These are phyloP conservation scores for Magallana angulata DNA, from an alignment of 1,140 invertebrate species.

Conservation along the genomic window DNA sequence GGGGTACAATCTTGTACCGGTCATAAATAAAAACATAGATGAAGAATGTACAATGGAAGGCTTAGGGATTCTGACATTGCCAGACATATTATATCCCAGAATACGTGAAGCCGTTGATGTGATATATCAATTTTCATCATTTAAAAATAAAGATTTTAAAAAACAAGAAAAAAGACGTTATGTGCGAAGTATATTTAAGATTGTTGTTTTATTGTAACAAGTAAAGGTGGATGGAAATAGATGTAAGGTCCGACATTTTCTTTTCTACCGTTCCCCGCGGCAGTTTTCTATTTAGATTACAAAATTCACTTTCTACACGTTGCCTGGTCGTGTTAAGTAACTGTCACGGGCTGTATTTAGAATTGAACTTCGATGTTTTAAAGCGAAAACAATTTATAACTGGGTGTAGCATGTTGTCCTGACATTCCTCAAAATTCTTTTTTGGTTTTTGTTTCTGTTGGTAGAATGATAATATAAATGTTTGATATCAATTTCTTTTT, in stretches of 20 bases:
- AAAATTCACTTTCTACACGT: conserved; percentile 19
- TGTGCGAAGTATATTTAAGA: neutral
- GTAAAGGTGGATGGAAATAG: neutral
- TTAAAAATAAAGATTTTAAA: too few relatives aligned
- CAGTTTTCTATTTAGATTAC: neutral
- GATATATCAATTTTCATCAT: too few relatives aligned
- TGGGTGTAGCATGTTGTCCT: conserved; percentile 22
- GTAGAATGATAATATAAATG: too few relatives aligned
- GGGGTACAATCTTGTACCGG: neutral
- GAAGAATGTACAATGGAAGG: neutral
- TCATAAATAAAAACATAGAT: neutral
- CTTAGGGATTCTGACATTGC: too few relatives aligned
- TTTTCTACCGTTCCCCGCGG: neutral
- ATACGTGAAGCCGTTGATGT: neutral
- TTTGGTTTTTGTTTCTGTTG: too few relatives aligned
- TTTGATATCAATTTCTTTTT: too few relatives aligned
- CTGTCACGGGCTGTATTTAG: conserved; percentile 10
- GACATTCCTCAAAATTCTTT: neutral
- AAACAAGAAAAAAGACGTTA: too few relatives aligned
- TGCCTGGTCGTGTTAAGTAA: neutral
- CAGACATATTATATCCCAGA: neutral
- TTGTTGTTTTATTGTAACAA: neutral
- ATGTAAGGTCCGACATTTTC: neutral
- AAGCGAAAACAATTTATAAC: conserved; percentile 17
- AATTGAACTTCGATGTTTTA: conserved; percentile 1